Evolutionary conservation across 2,113 vertebrate species (phyloP).

Genomic region (Leucoraja erinaceus): DNA sequence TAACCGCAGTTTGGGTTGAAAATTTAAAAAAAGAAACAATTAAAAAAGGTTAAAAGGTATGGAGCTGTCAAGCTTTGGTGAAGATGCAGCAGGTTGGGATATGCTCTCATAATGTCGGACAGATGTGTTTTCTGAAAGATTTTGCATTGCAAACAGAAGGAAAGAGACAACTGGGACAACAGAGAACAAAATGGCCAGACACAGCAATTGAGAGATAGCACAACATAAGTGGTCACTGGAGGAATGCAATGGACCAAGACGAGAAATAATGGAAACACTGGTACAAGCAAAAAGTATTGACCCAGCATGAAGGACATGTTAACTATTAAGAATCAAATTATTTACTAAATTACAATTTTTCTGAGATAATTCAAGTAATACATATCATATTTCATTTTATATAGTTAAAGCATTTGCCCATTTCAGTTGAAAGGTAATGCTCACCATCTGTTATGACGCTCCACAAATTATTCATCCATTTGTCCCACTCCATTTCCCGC

Average conservation of each 20-base stretch:
- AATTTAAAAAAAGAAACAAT: not conserved
- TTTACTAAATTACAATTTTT: not conserved
- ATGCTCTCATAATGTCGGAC: conserved; percentile 8
- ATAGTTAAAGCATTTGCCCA: not conserved
- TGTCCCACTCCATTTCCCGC: not conserved
- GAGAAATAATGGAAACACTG: conserved; percentile 15
- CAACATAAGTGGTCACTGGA: conserved; percentile 20
- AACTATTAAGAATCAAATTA: not conserved
- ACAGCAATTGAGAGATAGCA: not conserved
- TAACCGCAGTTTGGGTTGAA: not conserved
- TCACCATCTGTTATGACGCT: not conserved
- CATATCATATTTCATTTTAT: not conserved
- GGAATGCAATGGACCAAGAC: conserved; percentile 14
- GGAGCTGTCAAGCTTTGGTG: not conserved
- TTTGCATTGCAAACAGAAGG: not conserved
- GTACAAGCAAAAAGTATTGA: not conserved
- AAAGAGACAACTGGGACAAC: conserved; percentile 16
- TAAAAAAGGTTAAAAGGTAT: conserved; percentile 4
- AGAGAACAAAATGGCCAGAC: conserved; percentile 27
- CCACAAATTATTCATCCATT: not conserved
- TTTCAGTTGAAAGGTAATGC: not conserved
- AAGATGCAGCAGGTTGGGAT: not conserved
- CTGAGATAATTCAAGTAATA: not conserved
- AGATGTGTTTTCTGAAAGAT: conserved; percentile 25
- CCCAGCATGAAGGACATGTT: conserved; percentile 2